phyloP scores from a whole-genome alignment of 2,113 vertebrate genomes.

The Otis tarda region DNA sequence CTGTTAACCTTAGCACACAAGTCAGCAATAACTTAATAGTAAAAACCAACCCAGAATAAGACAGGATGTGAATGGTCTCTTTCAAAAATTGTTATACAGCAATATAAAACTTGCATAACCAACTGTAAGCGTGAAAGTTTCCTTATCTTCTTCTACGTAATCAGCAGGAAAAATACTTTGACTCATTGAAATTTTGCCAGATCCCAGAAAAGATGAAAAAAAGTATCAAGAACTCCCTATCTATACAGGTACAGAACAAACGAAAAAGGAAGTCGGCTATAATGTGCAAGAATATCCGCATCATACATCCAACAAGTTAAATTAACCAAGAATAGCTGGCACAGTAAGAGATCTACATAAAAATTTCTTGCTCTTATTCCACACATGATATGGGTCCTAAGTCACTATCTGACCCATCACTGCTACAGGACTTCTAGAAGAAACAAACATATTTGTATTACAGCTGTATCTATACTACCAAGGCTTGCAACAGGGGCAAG shows the following conservation, averaged over 20 bases:
- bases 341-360: not conserved
- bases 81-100: not conserved
- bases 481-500: not conserved
- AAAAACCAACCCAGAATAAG: not conserved
- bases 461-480: not conserved
- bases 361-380: not conserved
- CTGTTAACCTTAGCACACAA: not conserved
- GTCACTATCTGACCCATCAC: not conserved
- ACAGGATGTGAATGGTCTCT: not conserved
- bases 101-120: not conserved
- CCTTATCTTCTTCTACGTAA: not conserved
- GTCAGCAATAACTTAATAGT: not conserved
- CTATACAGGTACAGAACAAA: not conserved
- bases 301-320: not conserved
- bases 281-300: not conserved
- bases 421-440: not conserved
- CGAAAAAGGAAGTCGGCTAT: not conserved
- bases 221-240: not conserved
- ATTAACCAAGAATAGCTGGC: not conserved
- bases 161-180: not conserved
- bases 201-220: not conserved
- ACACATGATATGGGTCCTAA: not conserved
- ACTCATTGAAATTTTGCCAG: not conserved
- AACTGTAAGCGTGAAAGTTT: not conserved
- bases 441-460: not conserved